Evolutionary conservation across 2,888 invertebrate genomes (phyloP).

Genomic region (Sisyra nigra): DNA sequence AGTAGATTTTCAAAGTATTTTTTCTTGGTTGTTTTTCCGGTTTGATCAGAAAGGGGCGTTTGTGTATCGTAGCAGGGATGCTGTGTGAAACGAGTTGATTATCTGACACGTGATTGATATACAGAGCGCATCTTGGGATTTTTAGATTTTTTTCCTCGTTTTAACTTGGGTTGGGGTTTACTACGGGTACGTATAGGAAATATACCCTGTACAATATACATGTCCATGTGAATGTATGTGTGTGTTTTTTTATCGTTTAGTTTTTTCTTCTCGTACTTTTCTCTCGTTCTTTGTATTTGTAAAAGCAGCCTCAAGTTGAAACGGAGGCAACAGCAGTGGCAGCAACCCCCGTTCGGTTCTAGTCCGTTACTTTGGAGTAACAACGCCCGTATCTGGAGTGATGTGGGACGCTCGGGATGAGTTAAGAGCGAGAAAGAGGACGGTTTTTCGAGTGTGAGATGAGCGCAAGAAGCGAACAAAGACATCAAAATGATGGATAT

Average conservation of each 20-base stretch:
- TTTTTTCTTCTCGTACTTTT: constrained; percentile 1
- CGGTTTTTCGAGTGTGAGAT: constrained; percentile 20
- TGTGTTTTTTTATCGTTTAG: constrained; percentile 1
- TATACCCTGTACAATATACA: constrained; percentile 10
- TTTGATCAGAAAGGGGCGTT: too few relatives aligned
- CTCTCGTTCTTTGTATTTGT: not conserved
- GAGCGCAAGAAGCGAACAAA: constrained; percentile 31
- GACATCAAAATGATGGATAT: constrained; percentile 34
- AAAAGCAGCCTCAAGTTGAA: too few relatives aligned
- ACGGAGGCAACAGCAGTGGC: too few relatives aligned
- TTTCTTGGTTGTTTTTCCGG: too few relatives aligned
- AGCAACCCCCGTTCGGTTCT: not conserved
- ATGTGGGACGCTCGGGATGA: not conserved
- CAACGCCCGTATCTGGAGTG: not conserved
- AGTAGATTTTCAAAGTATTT: too few relatives aligned
- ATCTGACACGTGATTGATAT: constrained; percentile 27
- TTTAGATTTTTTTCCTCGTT: constrained; percentile 22
- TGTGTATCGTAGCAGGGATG: too few relatives aligned
- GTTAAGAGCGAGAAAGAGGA: constrained; percentile 7
- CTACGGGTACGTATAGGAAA: constrained; percentile 18
- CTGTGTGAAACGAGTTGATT: constrained; percentile 11
- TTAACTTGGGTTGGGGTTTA: constrained; percentile 16
- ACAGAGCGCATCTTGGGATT: constrained; percentile 22
- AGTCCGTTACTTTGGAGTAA: constrained; percentile 13
- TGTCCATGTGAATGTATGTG: not conserved